Percentiles rank a stretch among this genome's conserved stretches.
These are phyloP conservation scores for Acrocephalus arundinaceus DNA, from an alignment of 2,113 vertebrate species.

Conservation along the genomic window DNA sequence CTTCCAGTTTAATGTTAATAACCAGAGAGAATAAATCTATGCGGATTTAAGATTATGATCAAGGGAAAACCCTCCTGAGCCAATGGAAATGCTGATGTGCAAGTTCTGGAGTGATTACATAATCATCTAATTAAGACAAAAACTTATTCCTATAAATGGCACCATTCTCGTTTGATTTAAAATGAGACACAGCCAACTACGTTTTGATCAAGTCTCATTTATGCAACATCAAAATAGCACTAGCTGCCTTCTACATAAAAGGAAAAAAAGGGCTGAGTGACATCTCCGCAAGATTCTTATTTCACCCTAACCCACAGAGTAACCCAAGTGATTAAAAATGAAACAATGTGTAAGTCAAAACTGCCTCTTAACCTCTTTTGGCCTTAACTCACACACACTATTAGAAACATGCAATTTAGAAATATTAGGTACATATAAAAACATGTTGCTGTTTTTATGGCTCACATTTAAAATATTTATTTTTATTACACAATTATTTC, in stretches of 20 bases:
- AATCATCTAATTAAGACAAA: conserved; percentile 36
- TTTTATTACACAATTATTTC: background rate
- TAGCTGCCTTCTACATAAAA: conserved; percentile 15
- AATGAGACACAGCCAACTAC: background rate
- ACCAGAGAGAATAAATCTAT: background rate
- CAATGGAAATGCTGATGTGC: background rate
- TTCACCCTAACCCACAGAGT: background rate
- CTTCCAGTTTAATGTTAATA: background rate
- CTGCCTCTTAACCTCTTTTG: background rate
- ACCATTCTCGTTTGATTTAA: conserved; percentile 17
- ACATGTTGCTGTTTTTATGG: background rate
- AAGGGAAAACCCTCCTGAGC: background rate
- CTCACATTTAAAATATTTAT: background rate
- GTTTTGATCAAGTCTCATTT: conserved; percentile 38
- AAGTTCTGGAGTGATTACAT: background rate
- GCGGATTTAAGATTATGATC: background rate
- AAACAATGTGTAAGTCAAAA: background rate
- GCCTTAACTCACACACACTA: background rate
- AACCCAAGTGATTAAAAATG: conserved; percentile 1
- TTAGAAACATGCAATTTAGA: background rate
- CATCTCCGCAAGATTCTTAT: background rate
- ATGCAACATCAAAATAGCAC: conserved; percentile 39
- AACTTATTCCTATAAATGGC: conserved; percentile 3
- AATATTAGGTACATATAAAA: background rate
- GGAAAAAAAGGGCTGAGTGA: background rate